Base-by-base conservation (phyloP, 2,113 vertebrate species). In the Hypanus sabinus region DNA sequence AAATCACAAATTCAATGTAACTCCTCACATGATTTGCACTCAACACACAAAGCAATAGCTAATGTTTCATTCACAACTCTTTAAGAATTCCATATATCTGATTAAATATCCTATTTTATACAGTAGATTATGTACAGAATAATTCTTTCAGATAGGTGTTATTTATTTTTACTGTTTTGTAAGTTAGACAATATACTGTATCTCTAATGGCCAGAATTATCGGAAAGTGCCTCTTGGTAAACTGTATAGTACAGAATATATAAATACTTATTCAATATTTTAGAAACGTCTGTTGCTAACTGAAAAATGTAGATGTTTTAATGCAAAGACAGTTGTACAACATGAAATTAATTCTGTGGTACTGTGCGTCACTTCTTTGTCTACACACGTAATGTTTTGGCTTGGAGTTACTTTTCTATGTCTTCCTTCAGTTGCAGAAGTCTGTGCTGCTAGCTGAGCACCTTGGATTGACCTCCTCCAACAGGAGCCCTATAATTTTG, bases 131-230 rank as follows among this genome's bases (percentile, higher is more conserved):
- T 98, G 97, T 98, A 98, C 97, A 98, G 97, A 96, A 96, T 96
- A 96, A 96, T 96, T 97, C 97, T 98, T 98, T 97, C 97, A 98
- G 96, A 98, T 97, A 97, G 97, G 97, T 97, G 95, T 97, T 98
- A 98, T 98, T 98, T 98, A 98, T 98, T 98, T 98, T 98, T 98
- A 97, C 97, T 97, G 96, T 97, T 98, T 96, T 98, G 97, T 97
- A 98, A 98, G 97, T 97, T 98, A 98, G 97, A 98, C 96, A 98
- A 97, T 97, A 97, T 97, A 97, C 97, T 98, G 97, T 98, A 98
- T 97, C 96, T 98, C 96, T 96, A 96, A 96, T 98, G 97, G 97
- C 97, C 97, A 98, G 97, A 98, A 96, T 98, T 98, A 97, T 97
- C 98, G 97, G 97, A 99, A 71, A 99, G 98, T 99, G 98, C 98